Base-by-base conservation (phyloP, 2,888 invertebrate species). In the Epinotia bilunana region DNA sequence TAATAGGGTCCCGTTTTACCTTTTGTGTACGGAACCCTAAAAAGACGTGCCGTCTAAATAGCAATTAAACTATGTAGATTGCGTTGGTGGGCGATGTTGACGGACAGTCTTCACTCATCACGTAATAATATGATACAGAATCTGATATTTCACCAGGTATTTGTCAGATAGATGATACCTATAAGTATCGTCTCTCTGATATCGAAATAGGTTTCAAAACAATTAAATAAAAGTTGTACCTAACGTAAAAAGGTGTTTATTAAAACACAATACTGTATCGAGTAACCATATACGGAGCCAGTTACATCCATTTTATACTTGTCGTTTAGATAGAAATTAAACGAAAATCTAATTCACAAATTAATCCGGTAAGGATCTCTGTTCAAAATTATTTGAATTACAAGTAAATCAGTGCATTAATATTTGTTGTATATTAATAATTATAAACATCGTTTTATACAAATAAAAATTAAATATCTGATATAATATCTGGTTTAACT, bases 191-290 rank as follows among this genome's bases (percentile, higher is more conserved):
- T 46, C 13, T 12, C 16, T 5, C 53, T n/a, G 53, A n/a, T 53
- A 49, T 16, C 49, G 49, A 49, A 4, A 49, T 13, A 46, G 46
- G 13, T 16, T 16, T 49, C 5, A 49, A 49, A n/a, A 53, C 7
- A 77, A 60, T 74, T 63, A 77, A 76, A 76, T 77, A 16, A 63
- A 33, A 71, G 18, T 57, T 11, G 1, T 57, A 33, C 18, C 18
- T 57, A 57, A 20, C 57, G 57, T 57, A 53, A 60, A 60, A 58
- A 60, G 23, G 16, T 60, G 6, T 60, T 60, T 60, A 60, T 60
- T 60, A 16, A 28, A 6, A 28, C 13, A n/a, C n/a, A 53, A 53
- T 53, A 53, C n/a, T n/a, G n/a, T 28, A 28, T 28, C 23, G 1
- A n/a, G 13, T 53, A 53, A n/a, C 16, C 7, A 7, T 53, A 53